These are phyloP conservation scores for Resseliella maxima DNA, from an alignment of 2,888 invertebrate genomes.

Conservation along the genomic window DNA sequence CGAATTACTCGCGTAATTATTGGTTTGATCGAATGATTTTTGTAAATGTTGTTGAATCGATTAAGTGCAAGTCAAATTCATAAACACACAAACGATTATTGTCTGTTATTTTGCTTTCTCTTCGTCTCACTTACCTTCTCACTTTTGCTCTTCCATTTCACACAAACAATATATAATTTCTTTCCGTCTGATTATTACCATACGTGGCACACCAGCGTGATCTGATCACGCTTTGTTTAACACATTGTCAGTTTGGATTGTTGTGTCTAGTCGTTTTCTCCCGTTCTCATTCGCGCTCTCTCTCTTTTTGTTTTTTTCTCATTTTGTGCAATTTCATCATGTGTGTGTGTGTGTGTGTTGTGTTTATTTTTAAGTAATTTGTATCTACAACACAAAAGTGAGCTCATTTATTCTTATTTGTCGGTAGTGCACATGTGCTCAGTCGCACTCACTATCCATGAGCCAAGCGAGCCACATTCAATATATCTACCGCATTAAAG, in stretches of 20 bases:
- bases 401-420: slow-evolving; percentile 48
- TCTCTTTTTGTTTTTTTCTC: background rate
- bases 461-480: slow-evolving; percentile 17
- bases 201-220: background rate
- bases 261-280: background rate
- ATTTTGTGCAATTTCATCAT: background rate
- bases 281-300: background rate
- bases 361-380: slow-evolving; percentile 31
- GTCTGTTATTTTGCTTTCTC: too few relatives aligned
- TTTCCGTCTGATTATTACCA: slow-evolving; percentile 18
- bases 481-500: slow-evolving; percentile 33
- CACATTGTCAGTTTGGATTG: slow-evolving; percentile 14
- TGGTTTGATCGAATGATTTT: slow-evolving; percentile 12
- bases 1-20: slow-evolving; percentile 44
- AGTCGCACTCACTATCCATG: background rate
- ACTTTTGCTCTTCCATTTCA: too few relatives aligned
- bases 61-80: background rate
- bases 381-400: slow-evolving; percentile 13
- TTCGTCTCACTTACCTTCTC: too few relatives aligned
- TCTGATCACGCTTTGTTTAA: slow-evolving; percentile 48
- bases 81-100: background rate
- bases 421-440: background rate
- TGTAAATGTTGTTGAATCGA: slow-evolving; percentile 26
- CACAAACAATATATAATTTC: slow-evolving; percentile 24
- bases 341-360: background rate